Base-by-base conservation (phyloP, 2,888 invertebrate genomes). In the Dione juno region DNA sequence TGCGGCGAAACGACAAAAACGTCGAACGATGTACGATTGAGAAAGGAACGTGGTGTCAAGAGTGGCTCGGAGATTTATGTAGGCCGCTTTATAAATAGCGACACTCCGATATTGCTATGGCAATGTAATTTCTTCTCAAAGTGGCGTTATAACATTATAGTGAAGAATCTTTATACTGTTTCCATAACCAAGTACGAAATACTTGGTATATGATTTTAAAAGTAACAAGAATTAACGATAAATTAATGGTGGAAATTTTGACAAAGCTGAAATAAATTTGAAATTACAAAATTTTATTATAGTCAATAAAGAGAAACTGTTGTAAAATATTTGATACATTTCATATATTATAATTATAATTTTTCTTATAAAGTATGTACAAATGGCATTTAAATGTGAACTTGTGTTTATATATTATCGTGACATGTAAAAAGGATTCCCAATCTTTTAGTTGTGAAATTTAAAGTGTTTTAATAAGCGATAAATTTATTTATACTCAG, bases 11-110 rank as follows among this genome's bases (percentile, higher is more conserved):
- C 80, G 72, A 77, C 76, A 82, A 84, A 88, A 90, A 91, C 64
- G 88, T 86, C 77, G 77, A 81, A 82, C 80, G 84, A 82, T 82
- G 84, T 83, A 77, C 81, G 84, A 84, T 88, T 87, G 89, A 87
- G 88, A 84, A 88, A 81, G 85, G 86, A 83, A 86, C 86, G 84
- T 84, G 82, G 87, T 88, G 90, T 88, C 87, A 88, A 85, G 80
- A 77, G 79, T 82, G 79, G 72, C 74, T 76, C 76, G 76, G 83
- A 79, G 84, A 87, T 85, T 88, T 88, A 86, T 88, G 82, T 78
- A 76, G 75, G 77, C 64, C 74, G 61, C 69, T 82, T 87, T 84
- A 85, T 79, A 85, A 70, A 54, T 19, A 21, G 57, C 79, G 81
- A 79, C 54, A 66, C 63, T 41, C 61, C 52, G 63, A 63, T 63